Evolutionary conservation across 2,113 vertebrate species (phyloP).

Genomic region (Tautogolabrus adspersus): DNA sequence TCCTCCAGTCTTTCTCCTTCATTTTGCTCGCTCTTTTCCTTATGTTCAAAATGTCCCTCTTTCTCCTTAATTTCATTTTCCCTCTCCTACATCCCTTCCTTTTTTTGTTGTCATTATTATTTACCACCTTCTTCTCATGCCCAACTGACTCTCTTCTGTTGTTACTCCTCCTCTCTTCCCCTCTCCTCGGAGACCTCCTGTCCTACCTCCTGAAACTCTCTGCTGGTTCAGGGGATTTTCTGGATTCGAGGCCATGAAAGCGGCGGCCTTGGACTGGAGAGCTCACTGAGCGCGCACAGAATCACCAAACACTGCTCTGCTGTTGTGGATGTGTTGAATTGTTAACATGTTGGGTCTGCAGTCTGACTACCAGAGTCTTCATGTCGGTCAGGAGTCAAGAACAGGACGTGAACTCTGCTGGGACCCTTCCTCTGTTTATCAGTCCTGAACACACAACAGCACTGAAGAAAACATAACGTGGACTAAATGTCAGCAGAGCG

Average conservation of each 20-base stretch:
- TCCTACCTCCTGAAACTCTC: constrained; percentile 52
- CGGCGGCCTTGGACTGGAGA: constrained; percentile 37
- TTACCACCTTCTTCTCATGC: background rate
- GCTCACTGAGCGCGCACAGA: constrained; percentile 38
- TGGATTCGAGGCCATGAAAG: constrained; percentile 64
- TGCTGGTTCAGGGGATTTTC: constrained; percentile 57
- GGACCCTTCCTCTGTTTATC: constrained; percentile 4
- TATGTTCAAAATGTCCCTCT: background rate
- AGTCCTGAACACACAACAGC: background rate
- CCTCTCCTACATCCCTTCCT: too few relatives aligned
- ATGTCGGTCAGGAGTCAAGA: constrained; percentile 13
- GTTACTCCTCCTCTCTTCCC: background rate
- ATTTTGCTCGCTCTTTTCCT: background rate
- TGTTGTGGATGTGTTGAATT: constrained; percentile 5
- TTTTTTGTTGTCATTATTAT: too few relatives aligned
- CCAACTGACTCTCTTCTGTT: background rate
- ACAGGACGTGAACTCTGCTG: constrained; percentile 21
- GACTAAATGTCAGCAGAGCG: background rate
- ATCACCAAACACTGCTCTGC: constrained; percentile 33
- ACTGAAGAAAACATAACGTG: background rate
- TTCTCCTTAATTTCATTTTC: background rate
- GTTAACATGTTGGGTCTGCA: constrained; percentile 49
- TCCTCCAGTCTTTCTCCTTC: too few relatives aligned
- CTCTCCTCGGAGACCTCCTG: constrained; percentile 30
- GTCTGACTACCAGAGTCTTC: constrained; percentile 1